Conservation (phyloP, 2,797 vertebrate species). For the Thripadectes ignobilis region DNA sequence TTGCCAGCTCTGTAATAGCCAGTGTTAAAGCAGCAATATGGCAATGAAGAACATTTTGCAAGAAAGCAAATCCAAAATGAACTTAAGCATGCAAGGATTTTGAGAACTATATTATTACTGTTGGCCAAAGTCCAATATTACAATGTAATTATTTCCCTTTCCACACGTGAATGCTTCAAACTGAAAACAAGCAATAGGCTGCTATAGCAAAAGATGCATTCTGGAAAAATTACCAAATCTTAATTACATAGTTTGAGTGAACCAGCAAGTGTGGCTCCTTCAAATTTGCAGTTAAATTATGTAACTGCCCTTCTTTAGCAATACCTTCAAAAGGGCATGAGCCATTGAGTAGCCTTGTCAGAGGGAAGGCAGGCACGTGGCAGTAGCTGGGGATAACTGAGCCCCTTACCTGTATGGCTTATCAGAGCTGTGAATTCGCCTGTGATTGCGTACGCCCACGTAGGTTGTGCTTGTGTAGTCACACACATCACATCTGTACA, state of each 20-base stretch:
- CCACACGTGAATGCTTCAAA: not conserved
- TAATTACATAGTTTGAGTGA: not conserved
- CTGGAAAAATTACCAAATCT: not conserved
- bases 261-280: not conserved
- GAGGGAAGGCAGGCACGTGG: not conserved
- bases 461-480: conserved; percentile 95
- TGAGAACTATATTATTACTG: not conserved
- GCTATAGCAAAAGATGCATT: not conserved
- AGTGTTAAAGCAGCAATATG: not conserved
- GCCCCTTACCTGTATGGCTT: conserved; percentile 91
- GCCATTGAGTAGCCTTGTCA: not conserved
- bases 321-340: fast-evolving
- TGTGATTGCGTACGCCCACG: conserved; percentile 93
- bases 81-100: not conserved
- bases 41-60: not conserved
- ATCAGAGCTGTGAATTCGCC: conserved; percentile 93
- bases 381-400: not conserved
- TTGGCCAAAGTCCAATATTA: not conserved
- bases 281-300: not conserved
- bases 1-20: not conserved
- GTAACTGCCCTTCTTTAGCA: not conserved
- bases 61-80: not conserved
- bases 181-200: not conserved
- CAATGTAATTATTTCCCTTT: not conserved
- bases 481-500: conserved; percentile 93